Evolutionary conservation across 2,113 vertebrate species (phyloP).

Genomic region (Agapornis roseicollis): DNA sequence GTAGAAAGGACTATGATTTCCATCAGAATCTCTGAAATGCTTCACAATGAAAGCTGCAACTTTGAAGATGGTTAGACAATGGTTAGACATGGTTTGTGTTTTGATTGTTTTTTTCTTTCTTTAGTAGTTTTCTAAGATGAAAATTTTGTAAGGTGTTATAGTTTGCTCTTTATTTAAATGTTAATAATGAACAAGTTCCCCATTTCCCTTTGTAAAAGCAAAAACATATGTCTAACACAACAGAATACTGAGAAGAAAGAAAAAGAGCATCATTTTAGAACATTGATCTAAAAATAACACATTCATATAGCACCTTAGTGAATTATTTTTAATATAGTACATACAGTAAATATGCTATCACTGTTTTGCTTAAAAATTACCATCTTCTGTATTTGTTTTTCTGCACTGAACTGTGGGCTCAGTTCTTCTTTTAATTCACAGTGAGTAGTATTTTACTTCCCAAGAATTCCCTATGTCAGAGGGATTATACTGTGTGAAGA

Average conservation of each 20-base stretch:
- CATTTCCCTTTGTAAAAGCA: neutral
- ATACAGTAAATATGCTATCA: neutral
- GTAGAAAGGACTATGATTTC: neutral
- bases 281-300: neutral
- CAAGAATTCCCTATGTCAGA: neutral
- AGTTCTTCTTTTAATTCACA: neutral
- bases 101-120: neutral
- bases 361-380: neutral
- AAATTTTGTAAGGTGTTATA: neutral
- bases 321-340: neutral
- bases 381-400: neutral
- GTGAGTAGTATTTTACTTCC: neutral
- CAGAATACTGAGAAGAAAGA: neutral
- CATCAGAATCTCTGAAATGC: neutral
- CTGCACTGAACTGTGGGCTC: neutral
- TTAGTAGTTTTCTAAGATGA: neutral
- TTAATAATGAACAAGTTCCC: neutral
- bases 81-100: neutral
- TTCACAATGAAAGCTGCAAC: neutral
- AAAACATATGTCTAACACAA: neutral
- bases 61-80: neutral
- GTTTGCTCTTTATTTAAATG: neutral
- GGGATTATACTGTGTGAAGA: neutral
- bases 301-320: neutral
- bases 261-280: neutral